These are phyloP conservation scores for Aegypius monachus DNA, from an alignment of 2,113 vertebrate genomes.

Conservation along the genomic window DNA sequence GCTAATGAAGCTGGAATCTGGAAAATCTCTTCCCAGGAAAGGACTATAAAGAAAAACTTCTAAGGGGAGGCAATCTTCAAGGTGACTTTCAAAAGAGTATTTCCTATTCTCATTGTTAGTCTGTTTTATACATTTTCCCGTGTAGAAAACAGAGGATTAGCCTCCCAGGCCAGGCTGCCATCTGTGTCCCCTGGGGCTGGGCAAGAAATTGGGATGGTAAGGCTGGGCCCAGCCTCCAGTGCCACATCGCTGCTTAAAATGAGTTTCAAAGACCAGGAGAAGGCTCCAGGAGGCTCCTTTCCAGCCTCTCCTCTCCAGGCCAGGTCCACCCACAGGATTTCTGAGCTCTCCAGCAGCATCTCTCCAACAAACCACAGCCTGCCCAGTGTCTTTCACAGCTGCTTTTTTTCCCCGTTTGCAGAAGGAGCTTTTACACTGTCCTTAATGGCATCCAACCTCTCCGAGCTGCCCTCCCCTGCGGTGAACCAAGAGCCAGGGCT, in stretches of 20 bases:
- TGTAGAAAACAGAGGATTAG: not conserved
- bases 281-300: not conserved
- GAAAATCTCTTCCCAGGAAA: not conserved
- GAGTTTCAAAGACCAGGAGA: not conserved
- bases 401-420: not conserved
- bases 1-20: not conserved
- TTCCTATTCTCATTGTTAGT: not conserved
- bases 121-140: not conserved
- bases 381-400: not conserved
- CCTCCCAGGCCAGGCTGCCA: not conserved
- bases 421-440: not conserved
- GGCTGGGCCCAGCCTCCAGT: not conserved
- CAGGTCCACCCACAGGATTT: not conserved
- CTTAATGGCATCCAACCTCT: not conserved
- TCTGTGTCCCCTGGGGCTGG: not conserved
- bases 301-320: not conserved
- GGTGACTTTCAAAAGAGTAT: not conserved
- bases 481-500: not conserved
- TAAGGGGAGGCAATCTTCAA: not conserved
- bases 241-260: not conserved
- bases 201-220: not conserved
- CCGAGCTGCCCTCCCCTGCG: not conserved
- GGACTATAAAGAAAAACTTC: not conserved
- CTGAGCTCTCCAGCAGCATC: not conserved
- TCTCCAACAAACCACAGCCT: not conserved